These are phyloP conservation scores for Crematogaster levior DNA, from an alignment of 2,888 invertebrate species.

Conservation along the genomic window DNA sequence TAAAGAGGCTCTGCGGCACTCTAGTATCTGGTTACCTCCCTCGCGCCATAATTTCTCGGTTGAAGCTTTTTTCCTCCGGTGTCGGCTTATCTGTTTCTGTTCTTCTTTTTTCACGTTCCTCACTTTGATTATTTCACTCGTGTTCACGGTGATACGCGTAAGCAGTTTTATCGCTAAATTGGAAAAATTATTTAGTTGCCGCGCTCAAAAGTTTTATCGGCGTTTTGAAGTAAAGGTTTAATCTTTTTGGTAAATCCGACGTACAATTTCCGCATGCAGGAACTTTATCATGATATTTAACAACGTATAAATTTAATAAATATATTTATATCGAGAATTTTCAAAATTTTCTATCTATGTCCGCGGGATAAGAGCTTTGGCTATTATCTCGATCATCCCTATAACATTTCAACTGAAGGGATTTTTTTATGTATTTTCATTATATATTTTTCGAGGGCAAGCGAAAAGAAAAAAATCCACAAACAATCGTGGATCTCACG, in stretches of 20 bases:
- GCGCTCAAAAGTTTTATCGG: neutral
- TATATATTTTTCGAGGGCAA: neutral
- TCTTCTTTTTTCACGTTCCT: neutral
- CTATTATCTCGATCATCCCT: neutral
- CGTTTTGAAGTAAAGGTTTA: neutral
- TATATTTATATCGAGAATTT: neutral
- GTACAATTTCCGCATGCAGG: neutral
- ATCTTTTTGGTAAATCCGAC: neutral
- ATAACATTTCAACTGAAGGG: conserved; percentile 2
- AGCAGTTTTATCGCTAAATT: conserved; percentile 36
- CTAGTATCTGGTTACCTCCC: conserved; percentile 56
- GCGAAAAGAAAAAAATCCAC: neutral
- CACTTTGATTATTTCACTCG: conserved; percentile 36
- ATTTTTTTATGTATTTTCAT: conserved; percentile 19
- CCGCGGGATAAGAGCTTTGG: neutral
- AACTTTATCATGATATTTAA: conserved; percentile 11
- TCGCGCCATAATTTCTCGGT: conserved; percentile 39
- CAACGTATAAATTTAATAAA: neutral
- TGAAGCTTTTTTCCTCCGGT: conserved; percentile 5
- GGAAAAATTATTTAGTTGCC: conserved; percentile 14
- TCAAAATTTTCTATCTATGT: neutral
- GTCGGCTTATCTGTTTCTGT: conserved; percentile 25
- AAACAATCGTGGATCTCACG: neutral
- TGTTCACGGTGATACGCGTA: neutral
- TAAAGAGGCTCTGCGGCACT: conserved; percentile 66